Evolutionary conservation across 1,140 invertebrate species (phyloP).

Genomic region (Ceratoteleas bidentatus): DNA sequence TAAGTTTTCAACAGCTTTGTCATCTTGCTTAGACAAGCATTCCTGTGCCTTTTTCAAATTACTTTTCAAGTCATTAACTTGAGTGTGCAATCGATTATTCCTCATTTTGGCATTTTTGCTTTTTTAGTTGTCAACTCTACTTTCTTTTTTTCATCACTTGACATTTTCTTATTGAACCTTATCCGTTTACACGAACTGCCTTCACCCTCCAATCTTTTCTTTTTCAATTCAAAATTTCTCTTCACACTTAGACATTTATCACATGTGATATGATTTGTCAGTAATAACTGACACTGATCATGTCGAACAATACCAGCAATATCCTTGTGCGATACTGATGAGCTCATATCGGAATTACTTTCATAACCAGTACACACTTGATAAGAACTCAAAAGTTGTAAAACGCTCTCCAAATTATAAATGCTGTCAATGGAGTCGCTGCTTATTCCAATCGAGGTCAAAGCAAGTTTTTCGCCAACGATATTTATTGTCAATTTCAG

Average conservation of each 20-base stretch:
- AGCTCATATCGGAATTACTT: not conserved
- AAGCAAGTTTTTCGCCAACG: not conserved
- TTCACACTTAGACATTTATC: not conserved
- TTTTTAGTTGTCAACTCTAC: not conserved
- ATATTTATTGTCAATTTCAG: not conserved
- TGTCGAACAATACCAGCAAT: not conserved
- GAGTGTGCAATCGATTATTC: not conserved
- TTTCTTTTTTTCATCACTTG: constrained; percentile 1
- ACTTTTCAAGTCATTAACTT: not conserved
- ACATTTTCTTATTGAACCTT: constrained; percentile 1
- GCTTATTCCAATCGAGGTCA: not conserved
- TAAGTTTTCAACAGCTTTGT: not conserved
- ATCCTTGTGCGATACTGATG: not conserved
- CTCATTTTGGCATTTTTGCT: not conserved
- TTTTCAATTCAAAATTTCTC: not conserved
- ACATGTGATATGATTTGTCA: not conserved
- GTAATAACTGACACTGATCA: not conserved
- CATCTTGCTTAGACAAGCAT: not conserved
- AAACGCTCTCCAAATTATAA: not conserved
- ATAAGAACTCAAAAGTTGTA: not conserved
- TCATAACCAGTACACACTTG: not conserved
- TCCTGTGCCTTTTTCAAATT: not conserved
- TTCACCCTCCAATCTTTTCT: not conserved
- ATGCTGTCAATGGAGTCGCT: not conserved
- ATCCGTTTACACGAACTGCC: not conserved